These are phyloP conservation scores for Chionis minor DNA, from an alignment of 2,113 vertebrate species.

Conservation along the genomic window DNA sequence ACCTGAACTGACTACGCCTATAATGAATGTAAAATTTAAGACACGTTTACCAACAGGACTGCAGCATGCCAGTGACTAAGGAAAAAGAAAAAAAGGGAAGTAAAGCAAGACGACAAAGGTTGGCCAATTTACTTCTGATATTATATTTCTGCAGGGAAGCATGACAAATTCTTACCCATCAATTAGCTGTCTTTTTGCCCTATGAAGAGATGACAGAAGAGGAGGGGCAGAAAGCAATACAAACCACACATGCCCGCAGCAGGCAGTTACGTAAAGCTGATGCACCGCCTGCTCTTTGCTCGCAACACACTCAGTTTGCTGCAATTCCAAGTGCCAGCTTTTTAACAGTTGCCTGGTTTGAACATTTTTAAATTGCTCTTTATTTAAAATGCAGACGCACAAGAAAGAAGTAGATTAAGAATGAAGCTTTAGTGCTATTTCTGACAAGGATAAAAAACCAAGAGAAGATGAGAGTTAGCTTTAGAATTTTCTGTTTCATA, in stretches of 20 bases:
- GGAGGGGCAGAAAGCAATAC: not conserved
- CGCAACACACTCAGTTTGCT: not conserved
- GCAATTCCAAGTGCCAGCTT: not conserved
- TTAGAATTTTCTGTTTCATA: not conserved
- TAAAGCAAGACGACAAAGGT: not conserved
- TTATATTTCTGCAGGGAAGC: slow-evolving; percentile 1
- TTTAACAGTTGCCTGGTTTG: not conserved
- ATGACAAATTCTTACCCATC: slow-evolving; percentile 43
- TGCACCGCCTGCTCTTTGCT: not conserved
- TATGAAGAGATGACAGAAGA: not conserved
- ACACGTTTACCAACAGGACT: not conserved
- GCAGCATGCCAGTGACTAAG: not conserved
- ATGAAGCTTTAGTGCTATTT: not conserved
- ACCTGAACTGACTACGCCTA: not conserved
- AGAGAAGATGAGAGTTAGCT: not conserved
- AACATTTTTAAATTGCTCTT: not conserved
- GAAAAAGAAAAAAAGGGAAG: not conserved
- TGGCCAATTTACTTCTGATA: slow-evolving; percentile 17
- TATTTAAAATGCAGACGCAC: not conserved
- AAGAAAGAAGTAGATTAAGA: not conserved
- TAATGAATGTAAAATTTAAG: not conserved
- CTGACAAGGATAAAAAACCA: not conserved
- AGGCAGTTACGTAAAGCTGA: slow-evolving; percentile 30
- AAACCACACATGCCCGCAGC: not conserved
- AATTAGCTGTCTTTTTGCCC: slow-evolving; percentile 21